Evolutionary conservation across 2,113 vertebrate species (phyloP).

Genomic region (Mionectes macconnelli): DNA sequence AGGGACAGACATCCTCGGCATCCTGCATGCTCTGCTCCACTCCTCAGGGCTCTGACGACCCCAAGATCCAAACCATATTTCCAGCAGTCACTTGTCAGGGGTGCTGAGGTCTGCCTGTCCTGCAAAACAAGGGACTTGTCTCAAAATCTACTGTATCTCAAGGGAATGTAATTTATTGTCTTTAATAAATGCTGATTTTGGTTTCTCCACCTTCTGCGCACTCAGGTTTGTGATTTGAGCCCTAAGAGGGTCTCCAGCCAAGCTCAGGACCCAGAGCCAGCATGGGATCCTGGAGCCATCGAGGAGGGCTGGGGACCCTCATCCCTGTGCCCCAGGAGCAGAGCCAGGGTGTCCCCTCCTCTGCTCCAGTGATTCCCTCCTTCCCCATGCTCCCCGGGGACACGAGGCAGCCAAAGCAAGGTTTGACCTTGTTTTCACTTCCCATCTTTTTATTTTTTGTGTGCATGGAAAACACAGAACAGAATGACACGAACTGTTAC

Average conservation of each 20-base stretch:
- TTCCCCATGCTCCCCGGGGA: background rate
- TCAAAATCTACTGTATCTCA: background rate
- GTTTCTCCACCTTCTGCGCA: background rate
- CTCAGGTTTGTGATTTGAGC: background rate
- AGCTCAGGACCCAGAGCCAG: background rate
- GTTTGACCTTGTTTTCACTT: slow-evolving; percentile 33
- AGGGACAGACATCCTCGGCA: background rate
- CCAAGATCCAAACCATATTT: accelerated
- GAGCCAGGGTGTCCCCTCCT: background rate
- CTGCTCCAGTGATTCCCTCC: background rate
- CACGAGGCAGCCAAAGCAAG: background rate
- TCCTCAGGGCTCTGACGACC: background rate
- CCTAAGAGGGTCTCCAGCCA: background rate
- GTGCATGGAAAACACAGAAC: background rate
- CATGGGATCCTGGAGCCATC: accelerated
- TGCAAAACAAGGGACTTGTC: background rate
- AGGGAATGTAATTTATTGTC: slow-evolving; percentile 55
- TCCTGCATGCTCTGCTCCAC: background rate
- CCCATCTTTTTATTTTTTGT: background rate
- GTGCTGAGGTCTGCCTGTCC: background rate
- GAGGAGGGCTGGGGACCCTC: background rate
- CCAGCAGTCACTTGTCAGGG: accelerated
- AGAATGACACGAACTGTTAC: background rate
- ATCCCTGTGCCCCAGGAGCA: background rate
- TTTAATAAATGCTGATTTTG: slow-evolving; percentile 3